A percentile compares a stretch with the other conserved stretches of the same genome.
phyloP scores from a whole-genome alignment of 2,797 vertebrate genomes.

The Denticeps clupeoides region DNA sequence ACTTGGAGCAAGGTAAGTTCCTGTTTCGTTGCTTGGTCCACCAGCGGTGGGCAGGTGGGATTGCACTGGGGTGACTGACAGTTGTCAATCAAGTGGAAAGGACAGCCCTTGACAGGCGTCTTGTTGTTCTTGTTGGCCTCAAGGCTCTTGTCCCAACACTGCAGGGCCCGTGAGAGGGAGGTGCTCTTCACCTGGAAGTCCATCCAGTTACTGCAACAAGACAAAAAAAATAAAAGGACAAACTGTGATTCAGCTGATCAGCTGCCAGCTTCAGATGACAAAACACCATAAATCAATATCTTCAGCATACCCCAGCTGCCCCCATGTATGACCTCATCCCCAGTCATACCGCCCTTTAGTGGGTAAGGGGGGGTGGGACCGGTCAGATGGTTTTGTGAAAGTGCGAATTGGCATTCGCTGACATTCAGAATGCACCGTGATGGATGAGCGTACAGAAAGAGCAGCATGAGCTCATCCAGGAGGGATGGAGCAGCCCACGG shows the following conservation, averaged over 20 bases:
- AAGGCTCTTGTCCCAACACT: slow-evolving; percentile 73
- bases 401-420: slow-evolving; percentile 46
- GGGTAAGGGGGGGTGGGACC: slow-evolving; percentile 3
- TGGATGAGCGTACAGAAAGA: slow-evolving; percentile 38
- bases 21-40: slow-evolving; percentile 62
- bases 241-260: neutral
- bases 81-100: slow-evolving; percentile 66
- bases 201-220: slow-evolving; percentile 61
- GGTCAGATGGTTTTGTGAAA: slow-evolving; percentile 39
- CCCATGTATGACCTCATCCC: slow-evolving; percentile 15
- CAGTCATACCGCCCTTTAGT: neutral
- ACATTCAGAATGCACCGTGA: slow-evolving; percentile 48
- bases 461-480: slow-evolving; percentile 44
- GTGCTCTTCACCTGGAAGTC: slow-evolving; percentile 66
- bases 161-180: slow-evolving; percentile 62
- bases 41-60: slow-evolving; percentile 67
- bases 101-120: slow-evolving; percentile 60
- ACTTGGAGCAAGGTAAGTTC: slow-evolving; percentile 68
- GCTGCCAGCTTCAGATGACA: slow-evolving; percentile 8
- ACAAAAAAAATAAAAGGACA: neutral
- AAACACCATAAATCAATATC: slow-evolving; percentile 17
- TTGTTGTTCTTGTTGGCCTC: slow-evolving; percentile 62
- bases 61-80: slow-evolving; percentile 75
- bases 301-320: slow-evolving; percentile 9
- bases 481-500: slow-evolving; percentile 24